phyloP scores from a whole-genome alignment of 2,113 vertebrate genomes.

The Syngnathus typhle region DNA sequence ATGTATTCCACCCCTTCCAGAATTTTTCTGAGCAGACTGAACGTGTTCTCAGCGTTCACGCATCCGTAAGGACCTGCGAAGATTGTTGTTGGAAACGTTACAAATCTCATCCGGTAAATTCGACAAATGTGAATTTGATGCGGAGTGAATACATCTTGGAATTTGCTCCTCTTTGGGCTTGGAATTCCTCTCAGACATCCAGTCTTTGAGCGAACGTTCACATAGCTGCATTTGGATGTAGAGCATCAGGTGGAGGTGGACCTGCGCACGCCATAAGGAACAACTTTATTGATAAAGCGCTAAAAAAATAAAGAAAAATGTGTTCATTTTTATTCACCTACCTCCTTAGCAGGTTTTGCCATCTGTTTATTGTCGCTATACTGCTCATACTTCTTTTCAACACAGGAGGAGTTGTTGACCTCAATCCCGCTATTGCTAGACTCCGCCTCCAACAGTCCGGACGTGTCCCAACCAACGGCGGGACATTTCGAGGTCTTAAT shows the following conservation, averaged over 20 bases:
- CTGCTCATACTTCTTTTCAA: constrained; percentile 43
- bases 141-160: constrained; percentile 41
- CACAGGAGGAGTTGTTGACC: constrained; percentile 57
- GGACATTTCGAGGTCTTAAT: constrained; percentile 50
- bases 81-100: constrained; percentile 3
- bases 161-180: constrained; percentile 38
- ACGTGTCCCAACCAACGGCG: constrained; percentile 46
- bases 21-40: constrained; percentile 78
- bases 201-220: constrained; percentile 88
- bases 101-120: not conserved
- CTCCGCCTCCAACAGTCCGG: constrained; percentile 46
- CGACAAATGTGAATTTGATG: not conserved
- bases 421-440: constrained; percentile 48
- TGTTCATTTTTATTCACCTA: constrained; percentile 7
- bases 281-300: not conserved
- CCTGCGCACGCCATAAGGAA: constrained; percentile 56
- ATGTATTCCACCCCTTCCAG: constrained; percentile 89
- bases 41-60: constrained; percentile 70
- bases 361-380: constrained; percentile 44
- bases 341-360: constrained; percentile 52
- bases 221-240: constrained; percentile 98
- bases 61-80: constrained; percentile 71
- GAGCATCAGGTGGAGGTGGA: constrained; percentile 86
- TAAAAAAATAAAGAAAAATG: too few species aligned
- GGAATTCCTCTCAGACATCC: constrained; percentile 82